Base-by-base conservation (phyloP, 2,113 vertebrate genomes). In the Lethenteron reissneri region DNA sequence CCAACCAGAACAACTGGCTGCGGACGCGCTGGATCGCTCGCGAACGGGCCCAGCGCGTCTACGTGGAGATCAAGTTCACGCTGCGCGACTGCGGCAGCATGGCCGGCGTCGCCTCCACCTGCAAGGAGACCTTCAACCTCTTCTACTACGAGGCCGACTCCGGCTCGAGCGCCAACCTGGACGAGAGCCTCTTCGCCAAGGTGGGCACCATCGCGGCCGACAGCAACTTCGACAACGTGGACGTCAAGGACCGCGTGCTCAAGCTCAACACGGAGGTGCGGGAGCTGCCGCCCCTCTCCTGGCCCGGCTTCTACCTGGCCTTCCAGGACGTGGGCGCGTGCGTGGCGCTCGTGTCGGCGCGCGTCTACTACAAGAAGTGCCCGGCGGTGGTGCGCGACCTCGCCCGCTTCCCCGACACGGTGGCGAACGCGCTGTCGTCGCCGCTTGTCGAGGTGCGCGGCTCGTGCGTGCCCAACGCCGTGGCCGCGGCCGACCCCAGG, bases 71-170 rank as follows among this genome's bases (percentile, higher is more conserved):
- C 76, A 87, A 87, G 75, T 87, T 87, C 75, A 87, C 85, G 25
- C 78, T 87, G 73, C 81, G 85, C 69, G 85, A 87, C 80, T 87
- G 85, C 71, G 86, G 86, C 77, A 87, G 85, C 75, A 79, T 87
- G 73, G 84, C 85, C 0, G 85, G 84, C 13, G 83, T 86, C 56
- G 82, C 84, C 1, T 84, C 84, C 17, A 87, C 84, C 75, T 87
- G 85, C 78, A 87, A 86, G 78, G 85, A 86, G 81, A 87, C 85
- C 8, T 87, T 87, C 76, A 87, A 87, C 80, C 85, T 87, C 83
- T 86, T 82, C 80, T 87, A 85, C 78, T 83, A 82, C 4, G 85
- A 87, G 75, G 85, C 85, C 71, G 84, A 85, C 79, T 84, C 83
- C 59, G 78, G 79, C 75, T 84, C 84, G 77, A 70, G 85, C 76